Evolutionary conservation across 1,140 invertebrate genomes (phyloP), one percentile per base, ranked within the genome.

Genomic region (Vanessa tameamea): DNA sequence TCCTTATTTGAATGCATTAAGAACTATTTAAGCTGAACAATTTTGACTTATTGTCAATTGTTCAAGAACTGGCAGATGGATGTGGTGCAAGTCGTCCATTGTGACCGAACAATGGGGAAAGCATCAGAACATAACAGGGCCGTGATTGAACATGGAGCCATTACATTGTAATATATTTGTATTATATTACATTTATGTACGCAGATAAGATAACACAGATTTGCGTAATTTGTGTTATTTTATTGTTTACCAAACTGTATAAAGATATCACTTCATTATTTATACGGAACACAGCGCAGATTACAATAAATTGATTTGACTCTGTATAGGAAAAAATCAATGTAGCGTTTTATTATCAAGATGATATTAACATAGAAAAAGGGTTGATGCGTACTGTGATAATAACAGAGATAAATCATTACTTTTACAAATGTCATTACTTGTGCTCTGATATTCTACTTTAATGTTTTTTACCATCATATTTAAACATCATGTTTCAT

Each of bases 51-150:
- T 59, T n/a, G 55, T 59, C 20, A 59, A 59, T 26, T 59, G 55
- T 59, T 14, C 11, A 59, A 53, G 51, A 53, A 47, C 64, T 66
- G 31, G 51, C n/a, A 64, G 47, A 43, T 73, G 66, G 67, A 73
- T 59, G 79, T 88, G 82, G 83, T 87, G 87, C 81, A 88, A 89
- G 81, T 81, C 73, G 76, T 72, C 84, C 81, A 89, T 90, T 89
- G 87, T 90, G 67, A 73, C 59, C 26, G 69, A 79, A 90, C 88
- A 90, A 90, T 90, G 85, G 88, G 80, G 88, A 90, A 90, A 90
- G 87, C 82, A 80, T 80, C 72, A 66, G 64, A 74, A 78, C 51
- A 74, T 79, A 73, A 69, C 66, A 57, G 50, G 57, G 64, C 47
- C 55, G 67, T 63, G 64, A 50, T 65, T 70, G 59, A 59, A 66